These are phyloP conservation scores for Holotrichia oblita DNA, from an alignment of 1,140 invertebrate species.

Conservation along the genomic window DNA sequence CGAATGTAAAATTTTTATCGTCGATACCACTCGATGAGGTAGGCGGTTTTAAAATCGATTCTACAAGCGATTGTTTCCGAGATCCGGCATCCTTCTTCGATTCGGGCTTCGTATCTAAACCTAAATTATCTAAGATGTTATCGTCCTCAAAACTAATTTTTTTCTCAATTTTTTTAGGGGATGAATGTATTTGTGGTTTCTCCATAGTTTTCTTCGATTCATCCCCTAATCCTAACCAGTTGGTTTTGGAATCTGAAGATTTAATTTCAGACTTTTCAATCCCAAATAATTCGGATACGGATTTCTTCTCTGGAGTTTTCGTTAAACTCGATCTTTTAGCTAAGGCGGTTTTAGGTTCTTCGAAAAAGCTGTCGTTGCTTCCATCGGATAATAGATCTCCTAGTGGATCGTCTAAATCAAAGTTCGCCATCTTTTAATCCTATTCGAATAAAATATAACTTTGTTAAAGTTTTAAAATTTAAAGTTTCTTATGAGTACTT, in stretches of 20 bases:
- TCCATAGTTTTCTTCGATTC: conserved; percentile 40
- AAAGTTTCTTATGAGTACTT: too few relatives aligned
- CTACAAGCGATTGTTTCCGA: conserved; percentile 47
- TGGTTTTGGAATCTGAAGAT: conserved; percentile 41
- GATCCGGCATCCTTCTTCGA: not conserved
- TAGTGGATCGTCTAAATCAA: conserved; percentile 60
- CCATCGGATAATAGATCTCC: conserved; percentile 62
- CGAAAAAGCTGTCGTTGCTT: conserved; percentile 66
- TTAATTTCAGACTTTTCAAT: conserved; percentile 45
- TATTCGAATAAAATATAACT: too few relatives aligned
- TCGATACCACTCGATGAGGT: conserved; percentile 41
- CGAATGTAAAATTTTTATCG: conserved; percentile 50
- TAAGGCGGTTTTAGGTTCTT: conserved; percentile 56
- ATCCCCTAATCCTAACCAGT: conserved; percentile 51
- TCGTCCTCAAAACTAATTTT: conserved; percentile 56
- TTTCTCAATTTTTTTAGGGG: conserved; percentile 40
- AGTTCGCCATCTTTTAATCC: conserved; percentile 48
- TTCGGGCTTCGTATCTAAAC: conserved; percentile 38
- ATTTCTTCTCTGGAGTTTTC: conserved; percentile 53
- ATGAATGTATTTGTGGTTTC: not conserved
- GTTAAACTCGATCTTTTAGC: conserved; percentile 49
- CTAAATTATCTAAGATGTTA: conserved; percentile 49
- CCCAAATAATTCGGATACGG: conserved; percentile 53
- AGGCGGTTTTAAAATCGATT: conserved; percentile 51
- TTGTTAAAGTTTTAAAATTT: too few relatives aligned